These are phyloP conservation scores for Indicator maculatus DNA, from an alignment of 2,113 vertebrate species.

Conservation along the genomic window DNA sequence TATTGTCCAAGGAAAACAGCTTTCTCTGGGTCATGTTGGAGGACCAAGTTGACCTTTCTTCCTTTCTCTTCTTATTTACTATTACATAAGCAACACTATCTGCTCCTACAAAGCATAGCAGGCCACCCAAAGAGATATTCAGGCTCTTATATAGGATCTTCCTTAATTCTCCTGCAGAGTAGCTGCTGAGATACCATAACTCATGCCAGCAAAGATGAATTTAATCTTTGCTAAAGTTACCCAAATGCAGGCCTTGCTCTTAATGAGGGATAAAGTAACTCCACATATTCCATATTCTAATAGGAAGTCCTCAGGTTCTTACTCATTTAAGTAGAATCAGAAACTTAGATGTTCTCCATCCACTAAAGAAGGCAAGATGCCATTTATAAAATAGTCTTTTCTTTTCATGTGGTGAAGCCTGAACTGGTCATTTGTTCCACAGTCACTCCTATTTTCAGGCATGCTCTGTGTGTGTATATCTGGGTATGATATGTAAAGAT, in stretches of 20 bases:
- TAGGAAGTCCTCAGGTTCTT: not conserved
- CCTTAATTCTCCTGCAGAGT: not conserved
- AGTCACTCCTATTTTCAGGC: no score
- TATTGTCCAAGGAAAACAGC: not conserved
- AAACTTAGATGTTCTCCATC: not conserved
- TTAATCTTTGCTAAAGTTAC: not conserved
- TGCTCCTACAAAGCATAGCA: not conserved
- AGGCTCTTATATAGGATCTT: not conserved
- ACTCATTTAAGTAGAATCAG: not conserved
- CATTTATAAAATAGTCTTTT: not conserved
- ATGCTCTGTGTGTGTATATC: no score
- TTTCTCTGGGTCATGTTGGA: not conserved
- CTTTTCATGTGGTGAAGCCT: not conserved
- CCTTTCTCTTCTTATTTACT: not conserved
- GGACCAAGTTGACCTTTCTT: not conserved
- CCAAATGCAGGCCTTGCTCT: not conserved
- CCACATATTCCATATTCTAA: not conserved
- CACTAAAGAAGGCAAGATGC: not conserved
- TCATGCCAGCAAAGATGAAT: not conserved
- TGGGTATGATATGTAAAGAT: no score
- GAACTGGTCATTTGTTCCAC: not conserved
- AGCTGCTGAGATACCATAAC: not conserved
- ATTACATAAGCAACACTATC: not conserved
- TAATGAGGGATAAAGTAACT: not conserved
- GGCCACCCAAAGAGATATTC: not conserved